A percentile compares a stretch with the other conserved stretches of the same genome.
phyloP scores from a whole-genome alignment of 2,888 invertebrate genomes.

The Brenthis daphne region DNA sequence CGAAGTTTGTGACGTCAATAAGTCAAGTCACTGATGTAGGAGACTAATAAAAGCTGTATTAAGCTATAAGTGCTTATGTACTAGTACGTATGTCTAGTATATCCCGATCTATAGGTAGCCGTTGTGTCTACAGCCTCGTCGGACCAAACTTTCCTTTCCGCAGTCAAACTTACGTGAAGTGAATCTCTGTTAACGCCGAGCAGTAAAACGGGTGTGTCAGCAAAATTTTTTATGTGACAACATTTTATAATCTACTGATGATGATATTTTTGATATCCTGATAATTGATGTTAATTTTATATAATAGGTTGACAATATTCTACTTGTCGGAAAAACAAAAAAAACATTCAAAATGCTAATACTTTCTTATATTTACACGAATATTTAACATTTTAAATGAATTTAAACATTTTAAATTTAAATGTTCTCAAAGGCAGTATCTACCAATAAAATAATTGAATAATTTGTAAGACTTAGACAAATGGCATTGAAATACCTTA shows the following conservation, averaged over 20 bases:
- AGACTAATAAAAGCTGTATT: conserved; percentile 62
- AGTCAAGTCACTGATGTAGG: conserved; percentile 57
- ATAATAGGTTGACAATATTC: too few species aligned
- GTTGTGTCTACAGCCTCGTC: conserved; percentile 72
- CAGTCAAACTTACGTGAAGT: conserved; percentile 77
- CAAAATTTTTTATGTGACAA: conserved; percentile 2
- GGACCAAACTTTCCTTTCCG: conserved; percentile 76
- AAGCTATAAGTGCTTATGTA: conserved; percentile 41
- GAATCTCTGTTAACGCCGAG: conserved; percentile 51
- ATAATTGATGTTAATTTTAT: too few species aligned
- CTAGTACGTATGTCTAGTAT: conserved; percentile 5
- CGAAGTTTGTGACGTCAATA: conserved; percentile 48
- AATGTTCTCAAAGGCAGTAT: too few species aligned
- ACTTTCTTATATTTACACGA: too few species aligned
- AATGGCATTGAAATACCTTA: too few species aligned
- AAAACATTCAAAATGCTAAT: too few species aligned
- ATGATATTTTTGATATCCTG: too few species aligned
- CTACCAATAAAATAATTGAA: too few species aligned
- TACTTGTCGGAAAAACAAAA: too few species aligned
- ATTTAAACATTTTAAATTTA: too few species aligned
- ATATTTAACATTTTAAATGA: too few species aligned
- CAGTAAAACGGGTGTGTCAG: conserved; percentile 48
- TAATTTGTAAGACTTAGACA: too few species aligned
- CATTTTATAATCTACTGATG: neutral
- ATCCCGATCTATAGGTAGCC: conserved; percentile 59